Evolutionary conservation across 2,113 vertebrate genomes (phyloP), one percentile per base, ranked within the genome.

Genomic region (Rhipidura dahli): DNA sequence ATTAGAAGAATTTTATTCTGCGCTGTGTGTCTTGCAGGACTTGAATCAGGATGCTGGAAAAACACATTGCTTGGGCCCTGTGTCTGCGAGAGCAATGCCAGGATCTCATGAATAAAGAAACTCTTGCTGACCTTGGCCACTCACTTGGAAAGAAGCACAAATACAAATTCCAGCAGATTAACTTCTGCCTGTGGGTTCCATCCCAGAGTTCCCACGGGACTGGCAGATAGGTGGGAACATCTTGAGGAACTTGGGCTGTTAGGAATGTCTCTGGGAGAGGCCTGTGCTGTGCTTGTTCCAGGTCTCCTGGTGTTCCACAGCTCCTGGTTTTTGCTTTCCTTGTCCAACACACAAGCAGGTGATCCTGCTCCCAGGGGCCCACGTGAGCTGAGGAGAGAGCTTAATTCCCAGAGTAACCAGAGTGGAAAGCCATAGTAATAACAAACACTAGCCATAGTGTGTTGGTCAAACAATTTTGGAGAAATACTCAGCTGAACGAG

Each of bases 361-460:
- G 57, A 37, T 50, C 4, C 44, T 39, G 33, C 44, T n/a, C 73
- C n/a, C 13, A 1, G 7, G 37, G 35, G 50, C 50, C 47, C 45
- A 1, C 0, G 0, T 18, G 68, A 60, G 37, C 68, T 65, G 7
- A n/a, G 40, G 30, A 40, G 21, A 2, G 12, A 37, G 19, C 11
- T 42, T 5, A 10, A 10, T 30, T 60, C 71, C 26, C n/a, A 6
- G 66, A 20, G 42, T 3, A 30, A 61, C 26, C 1, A 0, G 13
- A 6, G 70, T 30, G 65, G 11, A 45, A 45, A 37, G 14, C 16
- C 3, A 42, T 0, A 9, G 24, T 4, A 15, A 51, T 11, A 17
- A 21, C 61, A n/a, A 31, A 42, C 7, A 6, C 16, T 10, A 1
- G 8, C 7, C 14, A 1, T 3, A 19, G 42, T 0, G 53, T 8